Base-by-base conservation (phyloP, 2,888 invertebrate genomes). In the Coenonympha arcania region DNA sequence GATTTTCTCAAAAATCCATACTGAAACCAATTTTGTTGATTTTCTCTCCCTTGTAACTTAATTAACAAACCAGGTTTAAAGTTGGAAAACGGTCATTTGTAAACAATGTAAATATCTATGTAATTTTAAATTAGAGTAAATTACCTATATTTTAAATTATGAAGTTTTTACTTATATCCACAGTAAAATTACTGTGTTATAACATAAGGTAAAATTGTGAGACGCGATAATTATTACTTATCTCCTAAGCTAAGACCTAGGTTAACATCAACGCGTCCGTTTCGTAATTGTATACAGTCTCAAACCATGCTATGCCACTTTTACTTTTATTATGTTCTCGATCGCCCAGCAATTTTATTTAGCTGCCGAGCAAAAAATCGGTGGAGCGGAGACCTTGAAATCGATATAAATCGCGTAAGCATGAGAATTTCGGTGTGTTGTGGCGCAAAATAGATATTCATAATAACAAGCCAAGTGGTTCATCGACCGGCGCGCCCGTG, bases 401-500 rank as follows among this genome's bases (percentile, higher is more conserved):
- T 55, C 50, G 57, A 58, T 58, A 56, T 56, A 60, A 62, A 60
- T 59, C 57, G 57, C 46, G 59, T 59, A 60, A 59, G 57, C 56
- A 59, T 49, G 56, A 55, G 60, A 58, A 58, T 60, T 61, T 60
- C 60, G 59, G 60, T 48, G 58, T 58, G 60, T 59, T 59, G 60
- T 54, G 58, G 58, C 59, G 60, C 61, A 59, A 59, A 74, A 76
- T 79, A 80, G 74, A 74, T 78, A 74, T 70, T 71, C 67, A 74
- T 73, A 73, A 72, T 69, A 73, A 60, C 60, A 61, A 65, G 60
- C 61, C 59, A 58, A 52, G 52, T 59, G 52, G 71, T 59, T 71
- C 84, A 80, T 52, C 77, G 84, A 78, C 83, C 86, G 85, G 85
- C 60, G 54, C 68, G 85, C 56, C 84, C 82, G 78, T 63, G 65